phyloP scores from a whole-genome alignment of 2,888 invertebrate species.

The Operophtera brumata region DNA sequence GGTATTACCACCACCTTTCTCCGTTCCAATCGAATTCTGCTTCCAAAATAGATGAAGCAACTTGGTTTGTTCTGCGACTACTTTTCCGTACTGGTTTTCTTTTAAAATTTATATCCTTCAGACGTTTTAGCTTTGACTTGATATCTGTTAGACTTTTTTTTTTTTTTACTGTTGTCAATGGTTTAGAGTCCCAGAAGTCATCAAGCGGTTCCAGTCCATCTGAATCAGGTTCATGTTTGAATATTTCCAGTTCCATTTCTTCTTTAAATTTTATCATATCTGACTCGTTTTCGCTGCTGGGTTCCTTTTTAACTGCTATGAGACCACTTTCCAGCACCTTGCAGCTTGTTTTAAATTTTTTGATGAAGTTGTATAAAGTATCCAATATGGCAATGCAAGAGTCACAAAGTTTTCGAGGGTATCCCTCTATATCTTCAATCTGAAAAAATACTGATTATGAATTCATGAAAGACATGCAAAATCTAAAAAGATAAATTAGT shows the following conservation, averaged over 20 bases:
- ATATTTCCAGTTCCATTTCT: conserved; percentile 41
- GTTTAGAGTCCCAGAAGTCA: conserved; percentile 35
- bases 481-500: too few species aligned
- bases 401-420: conserved; percentile 61
- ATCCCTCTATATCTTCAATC: conserved; percentile 65
- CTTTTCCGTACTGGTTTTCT: conserved; percentile 20
- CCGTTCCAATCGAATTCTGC: conserved; percentile 68
- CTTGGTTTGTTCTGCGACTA: conserved; percentile 46
- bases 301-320: conserved; percentile 52
- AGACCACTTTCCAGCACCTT: conserved; percentile 53
- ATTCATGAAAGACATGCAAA: too few species aligned
- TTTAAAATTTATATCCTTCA: conserved; percentile 31
- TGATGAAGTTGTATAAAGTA: conserved; percentile 53
- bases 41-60: conserved; percentile 68
- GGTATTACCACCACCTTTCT: conserved; percentile 69
- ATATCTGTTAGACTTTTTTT: conserved; percentile 28
- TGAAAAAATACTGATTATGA: conserved; percentile 30
- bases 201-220: conserved; percentile 32
- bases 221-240: conserved; percentile 44
- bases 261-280: conserved; percentile 25
- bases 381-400: conserved; percentile 55
- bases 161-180: conserved; percentile 32
- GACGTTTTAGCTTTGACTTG: conserved; percentile 29
- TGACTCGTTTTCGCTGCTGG: conserved; percentile 28
- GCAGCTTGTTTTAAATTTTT: conserved; percentile 55